Base-by-base conservation (phyloP, 2,888 invertebrate genomes). In the Caenorhabditis angaria region DNA sequence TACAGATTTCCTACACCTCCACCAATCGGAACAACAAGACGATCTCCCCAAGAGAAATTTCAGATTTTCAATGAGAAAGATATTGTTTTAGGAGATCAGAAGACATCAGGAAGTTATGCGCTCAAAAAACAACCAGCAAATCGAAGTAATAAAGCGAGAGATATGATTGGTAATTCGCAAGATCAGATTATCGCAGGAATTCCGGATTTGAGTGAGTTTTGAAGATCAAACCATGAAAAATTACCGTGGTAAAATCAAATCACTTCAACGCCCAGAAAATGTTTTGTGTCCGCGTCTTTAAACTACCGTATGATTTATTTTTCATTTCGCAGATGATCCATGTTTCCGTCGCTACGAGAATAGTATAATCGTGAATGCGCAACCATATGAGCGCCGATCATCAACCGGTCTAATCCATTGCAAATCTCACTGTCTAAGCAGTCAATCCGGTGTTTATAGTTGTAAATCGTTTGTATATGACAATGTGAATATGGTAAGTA, bases 401-500 rank as follows among this genome's bases (percentile, higher is more conserved):
- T 77, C 78, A 22, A 80, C 69, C 0, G 81, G 84, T 4, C 57
- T 86, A 41, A 62, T 79, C 28, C 76, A 83, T 35, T 87, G 87
- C 72, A 87, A 87, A 73, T 67, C 72, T 18, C 83, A 85, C 65
- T 87, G 87, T 67, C 65, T 84, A 27, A 71, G 78, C 14, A 82
- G 83, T 22, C 86, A 85, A 68, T 67, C 77, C 24, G 85, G 85
- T 14, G 80, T 82, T 56, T 87, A 85, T 74, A 80, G 77, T 56
- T 87, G 87, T 58, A 77, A 84, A 14, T 85, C 87, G 0, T 87
- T 87, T 62, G 87, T 87, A 32, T 87, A 83, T 70, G 87, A 87
- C 72, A 85, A 85, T 59, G 68, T 83, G 25, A 87, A 87, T 71
- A 82, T 81, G 77, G 86, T 85, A 53, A 61, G 65, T 48, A 10